Evolutionary conservation across 2,113 vertebrate genomes (phyloP).

Genomic region (Myotis lucifugus): DNA sequence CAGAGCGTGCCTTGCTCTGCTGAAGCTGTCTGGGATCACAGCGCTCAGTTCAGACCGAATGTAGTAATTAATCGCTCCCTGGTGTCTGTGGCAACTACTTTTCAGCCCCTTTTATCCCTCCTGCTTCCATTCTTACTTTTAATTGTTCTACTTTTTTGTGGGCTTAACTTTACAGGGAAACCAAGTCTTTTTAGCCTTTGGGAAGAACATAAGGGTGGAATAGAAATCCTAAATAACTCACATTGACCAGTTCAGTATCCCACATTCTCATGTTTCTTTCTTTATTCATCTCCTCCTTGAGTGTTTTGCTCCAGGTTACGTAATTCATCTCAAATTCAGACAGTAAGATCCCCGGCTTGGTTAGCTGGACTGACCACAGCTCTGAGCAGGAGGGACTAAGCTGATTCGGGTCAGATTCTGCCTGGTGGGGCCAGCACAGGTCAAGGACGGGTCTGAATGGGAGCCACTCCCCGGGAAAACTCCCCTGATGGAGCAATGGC

Average conservation of each 20-base stretch:
- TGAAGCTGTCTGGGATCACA: not conserved
- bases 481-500: not conserved
- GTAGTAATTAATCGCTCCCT: not conserved
- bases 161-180: conserved; percentile 17
- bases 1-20: not conserved
- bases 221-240: not conserved
- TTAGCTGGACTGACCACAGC: not conserved
- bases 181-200: not conserved
- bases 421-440: not conserved
- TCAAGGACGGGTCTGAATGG: not conserved
- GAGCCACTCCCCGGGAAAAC: not conserved
- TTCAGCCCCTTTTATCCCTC: not conserved
- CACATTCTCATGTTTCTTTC: not conserved
- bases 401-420: not conserved
- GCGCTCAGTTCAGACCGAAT: not conserved
- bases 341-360: not conserved
- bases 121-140: not conserved
- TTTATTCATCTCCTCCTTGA: not conserved
- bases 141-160: not conserved
- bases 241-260: not conserved
- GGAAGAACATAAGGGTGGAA: not conserved
- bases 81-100: not conserved
- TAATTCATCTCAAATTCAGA: not conserved
- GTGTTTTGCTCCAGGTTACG: not conserved
- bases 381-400: not conserved